These are phyloP conservation scores for Drosophila planitibia DNA, from an alignment of 2,888 invertebrate genomes.

Conservation along the genomic window DNA sequence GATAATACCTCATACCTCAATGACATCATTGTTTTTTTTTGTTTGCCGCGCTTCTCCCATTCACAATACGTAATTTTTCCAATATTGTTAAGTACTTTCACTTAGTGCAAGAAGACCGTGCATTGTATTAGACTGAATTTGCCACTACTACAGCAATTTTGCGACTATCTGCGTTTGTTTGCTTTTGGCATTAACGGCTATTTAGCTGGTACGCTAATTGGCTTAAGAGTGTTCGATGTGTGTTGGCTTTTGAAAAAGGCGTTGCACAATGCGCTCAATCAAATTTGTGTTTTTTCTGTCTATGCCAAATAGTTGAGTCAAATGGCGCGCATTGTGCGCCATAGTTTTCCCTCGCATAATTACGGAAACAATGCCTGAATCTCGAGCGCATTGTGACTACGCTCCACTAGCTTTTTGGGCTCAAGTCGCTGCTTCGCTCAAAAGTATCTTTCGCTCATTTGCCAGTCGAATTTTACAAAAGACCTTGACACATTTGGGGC, in stretches of 20 bases:
- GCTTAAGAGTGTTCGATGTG: constrained; percentile 58
- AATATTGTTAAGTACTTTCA: constrained; percentile 52
- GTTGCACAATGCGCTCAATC: constrained; percentile 71
- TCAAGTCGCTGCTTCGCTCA: constrained; percentile 6
- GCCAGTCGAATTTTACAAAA: constrained; percentile 68
- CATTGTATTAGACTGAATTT: constrained; percentile 59
- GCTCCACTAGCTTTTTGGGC: constrained; percentile 46
- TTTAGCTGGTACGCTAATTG: constrained; percentile 69
- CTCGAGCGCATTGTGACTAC: constrained; percentile 42
- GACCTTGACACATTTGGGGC: constrained; percentile 78
- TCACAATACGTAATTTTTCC: constrained; percentile 13
- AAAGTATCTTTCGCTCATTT: constrained; percentile 63
- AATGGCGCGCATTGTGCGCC: constrained; percentile 67
- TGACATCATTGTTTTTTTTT: constrained; percentile 24
- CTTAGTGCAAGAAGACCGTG: constrained; percentile 67
- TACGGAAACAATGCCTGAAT: constrained; percentile 45
- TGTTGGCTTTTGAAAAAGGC: constrained; percentile 47
- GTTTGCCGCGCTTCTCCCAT: not conserved
- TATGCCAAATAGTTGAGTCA: constrained; percentile 58
- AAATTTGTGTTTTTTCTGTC: constrained; percentile 27
- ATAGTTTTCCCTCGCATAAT: constrained; percentile 67
- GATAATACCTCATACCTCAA: not conserved
- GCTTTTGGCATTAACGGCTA: constrained; percentile 63
- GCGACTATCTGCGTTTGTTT: constrained; percentile 55
- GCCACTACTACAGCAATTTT: constrained; percentile 16